Evolutionary conservation across 2,113 vertebrate genomes (phyloP).

Genomic region (Heterocephalus glaber): DNA sequence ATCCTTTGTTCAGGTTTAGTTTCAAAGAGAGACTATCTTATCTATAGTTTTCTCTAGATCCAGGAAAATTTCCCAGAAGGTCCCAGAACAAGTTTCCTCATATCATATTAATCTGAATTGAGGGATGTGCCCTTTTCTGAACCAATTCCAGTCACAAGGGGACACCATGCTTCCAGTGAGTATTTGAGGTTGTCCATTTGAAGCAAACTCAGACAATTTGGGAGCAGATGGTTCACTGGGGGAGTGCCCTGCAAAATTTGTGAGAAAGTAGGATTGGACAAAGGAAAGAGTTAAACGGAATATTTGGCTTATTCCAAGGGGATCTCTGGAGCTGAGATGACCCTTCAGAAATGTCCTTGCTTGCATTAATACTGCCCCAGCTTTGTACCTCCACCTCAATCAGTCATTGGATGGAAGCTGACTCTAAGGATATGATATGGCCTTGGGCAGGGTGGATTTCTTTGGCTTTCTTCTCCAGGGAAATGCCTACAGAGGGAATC

Average conservation of each 20-base stretch:
- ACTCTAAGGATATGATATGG: not conserved
- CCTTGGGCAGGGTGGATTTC: not conserved
- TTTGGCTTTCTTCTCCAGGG: slow-evolving; percentile 9
- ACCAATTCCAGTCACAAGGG: not conserved
- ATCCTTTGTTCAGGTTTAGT: slow-evolving; percentile 7
- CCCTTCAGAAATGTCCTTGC: not conserved
- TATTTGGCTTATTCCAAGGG: not conserved
- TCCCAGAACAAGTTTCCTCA: not conserved
- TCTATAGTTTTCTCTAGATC: not conserved
- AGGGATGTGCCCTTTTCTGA: not conserved
- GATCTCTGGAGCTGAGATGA: not conserved
- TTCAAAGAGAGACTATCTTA: not conserved
- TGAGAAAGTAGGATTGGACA: not conserved
- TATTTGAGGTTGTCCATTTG: not conserved
- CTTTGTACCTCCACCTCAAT: not conserved
- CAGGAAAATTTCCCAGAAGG: not conserved
- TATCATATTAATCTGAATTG: not conserved
- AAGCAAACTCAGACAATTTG: not conserved
- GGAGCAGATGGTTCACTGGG: not conserved
- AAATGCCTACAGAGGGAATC: not conserved
- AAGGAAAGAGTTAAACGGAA: not conserved
- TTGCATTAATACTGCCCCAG: not conserved
- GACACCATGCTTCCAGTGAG: not conserved
- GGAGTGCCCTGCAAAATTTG: too few species aligned
- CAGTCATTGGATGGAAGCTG: not conserved